These are phyloP conservation scores for Hartigia nigra DNA, from an alignment of 2,888 invertebrate genomes.

Conservation along the genomic window DNA sequence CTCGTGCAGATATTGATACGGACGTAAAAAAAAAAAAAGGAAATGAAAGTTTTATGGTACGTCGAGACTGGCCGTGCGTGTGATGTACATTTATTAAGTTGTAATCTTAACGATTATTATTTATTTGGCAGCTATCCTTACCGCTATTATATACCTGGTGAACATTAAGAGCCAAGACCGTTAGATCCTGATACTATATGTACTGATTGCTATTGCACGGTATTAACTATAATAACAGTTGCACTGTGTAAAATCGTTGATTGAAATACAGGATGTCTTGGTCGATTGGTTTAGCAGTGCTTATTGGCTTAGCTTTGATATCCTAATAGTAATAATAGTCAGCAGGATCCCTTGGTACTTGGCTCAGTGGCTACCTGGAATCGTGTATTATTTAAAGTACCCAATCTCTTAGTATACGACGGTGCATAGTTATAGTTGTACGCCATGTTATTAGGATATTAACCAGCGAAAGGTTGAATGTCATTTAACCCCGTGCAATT, in stretches of 20 bases:
- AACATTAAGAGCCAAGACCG: neutral
- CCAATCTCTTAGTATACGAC: conserved; percentile 17
- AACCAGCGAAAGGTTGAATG: conserved; percentile 28
- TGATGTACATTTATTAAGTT: conserved; percentile 27
- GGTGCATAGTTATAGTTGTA: conserved; percentile 29
- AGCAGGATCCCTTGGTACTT: neutral
- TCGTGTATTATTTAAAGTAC: conserved; percentile 10
- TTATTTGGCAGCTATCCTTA: conserved; percentile 30
- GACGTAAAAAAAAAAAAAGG: neutral
- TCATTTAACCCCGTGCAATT: conserved; percentile 28
- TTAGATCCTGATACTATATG: neutral
- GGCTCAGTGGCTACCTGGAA: neutral
- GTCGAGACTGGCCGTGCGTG: conserved; percentile 28
- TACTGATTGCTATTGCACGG: neutral
- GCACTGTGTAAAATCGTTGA: neutral
- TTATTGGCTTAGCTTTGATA: neutral
- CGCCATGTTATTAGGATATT: conserved; percentile 25
- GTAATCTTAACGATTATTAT: conserved; percentile 24
- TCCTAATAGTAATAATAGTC: conserved; percentile 8
- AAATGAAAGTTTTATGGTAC: conserved; percentile 15
- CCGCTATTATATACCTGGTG: neutral
- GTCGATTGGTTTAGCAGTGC: neutral
- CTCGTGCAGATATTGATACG: neutral
- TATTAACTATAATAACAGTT: neutral
- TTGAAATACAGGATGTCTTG: neutral